Evolutionary conservation across 2,113 vertebrate genomes (phyloP).

Genomic region (Tachysurus vachellii): DNA sequence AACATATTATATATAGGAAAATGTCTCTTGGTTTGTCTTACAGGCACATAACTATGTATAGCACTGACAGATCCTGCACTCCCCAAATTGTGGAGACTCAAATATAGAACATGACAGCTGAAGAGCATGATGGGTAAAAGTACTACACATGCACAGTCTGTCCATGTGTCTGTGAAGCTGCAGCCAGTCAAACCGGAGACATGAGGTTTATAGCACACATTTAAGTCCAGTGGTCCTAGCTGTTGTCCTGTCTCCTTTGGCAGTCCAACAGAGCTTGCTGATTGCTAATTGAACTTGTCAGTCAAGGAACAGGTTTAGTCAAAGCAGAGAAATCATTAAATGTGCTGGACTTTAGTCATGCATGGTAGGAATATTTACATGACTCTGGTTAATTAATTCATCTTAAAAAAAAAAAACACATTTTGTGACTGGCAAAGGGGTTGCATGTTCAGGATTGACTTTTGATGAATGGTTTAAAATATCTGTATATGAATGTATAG

Average conservation of each 20-base stretch:
- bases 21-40: slow-evolving; percentile 22
- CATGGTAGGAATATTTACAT: neutral
- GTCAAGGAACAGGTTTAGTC: neutral
- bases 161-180: neutral
- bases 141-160: slow-evolving; percentile 2
- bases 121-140: slow-evolving; percentile 43
- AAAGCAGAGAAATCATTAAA: neutral
- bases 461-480: neutral
- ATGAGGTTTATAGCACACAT: slow-evolving; percentile 20
- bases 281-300: too few species aligned
- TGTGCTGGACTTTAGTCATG: neutral
- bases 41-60: slow-evolving; percentile 49
- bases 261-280: neutral
- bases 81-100: slow-evolving; percentile 28
- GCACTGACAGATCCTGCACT: slow-evolving; percentile 45
- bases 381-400: neutral
- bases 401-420: neutral
- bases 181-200: slow-evolving; percentile 10
- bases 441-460: slow-evolving; percentile 13
- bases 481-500: slow-evolving; percentile 31
- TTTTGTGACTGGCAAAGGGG: neutral
- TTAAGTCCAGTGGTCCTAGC: neutral
- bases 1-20: slow-evolving; percentile 1
- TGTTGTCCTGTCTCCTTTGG: neutral
- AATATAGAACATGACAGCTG: slow-evolving; percentile 48